A percentile compares a stretch with the other conserved stretches of the same genome.
These are phyloP conservation scores for Samia ricini DNA, from an alignment of 1,140 invertebrate genomes.

Conservation along the genomic window DNA sequence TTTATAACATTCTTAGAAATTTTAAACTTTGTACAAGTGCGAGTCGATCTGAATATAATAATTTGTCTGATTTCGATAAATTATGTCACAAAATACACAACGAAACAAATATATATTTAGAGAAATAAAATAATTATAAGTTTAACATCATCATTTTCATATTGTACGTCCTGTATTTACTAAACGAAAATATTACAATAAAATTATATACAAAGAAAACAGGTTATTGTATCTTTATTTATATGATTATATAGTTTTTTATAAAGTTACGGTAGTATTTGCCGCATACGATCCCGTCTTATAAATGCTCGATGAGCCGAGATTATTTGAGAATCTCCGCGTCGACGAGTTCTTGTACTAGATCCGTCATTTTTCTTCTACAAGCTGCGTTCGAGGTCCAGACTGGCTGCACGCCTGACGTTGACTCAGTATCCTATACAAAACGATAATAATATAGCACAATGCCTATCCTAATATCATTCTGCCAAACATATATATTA, in stretches of 20 bases:
- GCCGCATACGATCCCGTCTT: no score
- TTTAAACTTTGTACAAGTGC: constrained; percentile 7
- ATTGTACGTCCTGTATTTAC: constrained; percentile 66
- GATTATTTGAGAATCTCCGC: neutral
- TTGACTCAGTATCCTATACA: constrained; percentile 53
- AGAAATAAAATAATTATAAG: constrained; percentile 44
- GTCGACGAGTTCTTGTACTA: constrained; percentile 80
- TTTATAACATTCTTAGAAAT: constrained; percentile 20
- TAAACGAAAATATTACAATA: constrained; percentile 60
- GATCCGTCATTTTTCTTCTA: constrained; percentile 79
- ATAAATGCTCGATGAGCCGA: no score
- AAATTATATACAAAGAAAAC: constrained; percentile 33
- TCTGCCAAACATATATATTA: no score
- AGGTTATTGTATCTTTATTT: constrained; percentile 7
- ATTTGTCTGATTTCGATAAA: constrained; percentile 34
- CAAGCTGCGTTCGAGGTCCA: constrained; percentile 77
- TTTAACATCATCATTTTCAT: constrained; percentile 50
- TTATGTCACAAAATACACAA: constrained; percentile 49
- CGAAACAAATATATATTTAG: constrained; percentile 23
- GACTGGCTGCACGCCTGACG: constrained; percentile 53
- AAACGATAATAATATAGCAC: no score
- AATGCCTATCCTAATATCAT: no score
- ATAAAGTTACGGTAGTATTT: no score
- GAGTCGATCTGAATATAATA: constrained; percentile 49
- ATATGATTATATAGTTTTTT: neutral